These are phyloP conservation scores for Rhea americana DNA, from an alignment of 2,113 vertebrate species.

Conservation along the genomic window DNA sequence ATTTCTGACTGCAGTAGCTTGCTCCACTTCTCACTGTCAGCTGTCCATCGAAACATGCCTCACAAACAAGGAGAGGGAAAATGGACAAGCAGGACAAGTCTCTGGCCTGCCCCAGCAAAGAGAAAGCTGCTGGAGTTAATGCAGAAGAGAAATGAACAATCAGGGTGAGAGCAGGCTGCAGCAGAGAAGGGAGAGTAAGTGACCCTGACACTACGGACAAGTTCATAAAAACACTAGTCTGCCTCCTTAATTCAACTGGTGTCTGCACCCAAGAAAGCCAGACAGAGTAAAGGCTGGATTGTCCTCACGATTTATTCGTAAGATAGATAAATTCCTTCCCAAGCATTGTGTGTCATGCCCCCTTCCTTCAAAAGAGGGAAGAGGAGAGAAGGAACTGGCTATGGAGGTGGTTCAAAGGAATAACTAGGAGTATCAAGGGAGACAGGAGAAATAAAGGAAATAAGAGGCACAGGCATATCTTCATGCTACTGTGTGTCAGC, in stretches of 20 bases:
- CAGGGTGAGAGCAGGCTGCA: too few species aligned
- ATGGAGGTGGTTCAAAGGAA: conserved; percentile 23
- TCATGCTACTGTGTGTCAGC: conserved; percentile 26
- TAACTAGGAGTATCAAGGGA: neutral
- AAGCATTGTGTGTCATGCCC: neutral
- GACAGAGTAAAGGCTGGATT: neutral
- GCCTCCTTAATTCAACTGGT: too few species aligned
- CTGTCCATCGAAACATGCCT: neutral
- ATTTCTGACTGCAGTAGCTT: neutral
- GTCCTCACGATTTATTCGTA: neutral
- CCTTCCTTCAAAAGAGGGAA: neutral
- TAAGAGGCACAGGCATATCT: neutral
- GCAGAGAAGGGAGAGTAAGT: too few species aligned
- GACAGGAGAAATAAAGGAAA: neutral
- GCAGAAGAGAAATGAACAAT: neutral
- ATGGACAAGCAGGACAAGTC: neutral
- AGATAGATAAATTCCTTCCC: neutral
- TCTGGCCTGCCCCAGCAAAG: neutral
- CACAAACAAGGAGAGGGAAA: neutral
- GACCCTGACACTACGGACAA: too few species aligned
- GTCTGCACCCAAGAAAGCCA: neutral
- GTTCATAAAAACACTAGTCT: too few species aligned
- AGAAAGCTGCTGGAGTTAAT: neutral
- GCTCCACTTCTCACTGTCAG: neutral
- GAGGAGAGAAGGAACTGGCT: neutral